Percentiles rank a stretch among this genome's conserved stretches.
These are phyloP conservation scores for Pipa parva DNA, from an alignment of 2,113 vertebrate species.

Conservation along the genomic window DNA sequence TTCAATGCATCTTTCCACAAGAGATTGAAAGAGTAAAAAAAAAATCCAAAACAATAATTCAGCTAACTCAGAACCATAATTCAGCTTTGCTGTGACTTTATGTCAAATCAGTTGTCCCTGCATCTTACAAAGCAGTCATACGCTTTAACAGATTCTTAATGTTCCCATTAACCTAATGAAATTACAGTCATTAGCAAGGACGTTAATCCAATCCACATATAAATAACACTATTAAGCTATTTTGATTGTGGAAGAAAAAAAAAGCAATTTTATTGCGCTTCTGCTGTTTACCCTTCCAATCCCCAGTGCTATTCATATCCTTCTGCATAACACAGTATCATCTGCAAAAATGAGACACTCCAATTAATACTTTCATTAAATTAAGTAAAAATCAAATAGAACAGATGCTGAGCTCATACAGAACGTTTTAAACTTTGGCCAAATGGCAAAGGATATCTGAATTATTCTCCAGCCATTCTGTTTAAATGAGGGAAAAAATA, in stretches of 20 bases:
- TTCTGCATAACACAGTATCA: not conserved
- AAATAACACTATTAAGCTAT: not conserved
- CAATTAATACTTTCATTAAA: not conserved
- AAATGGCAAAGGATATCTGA: not conserved
- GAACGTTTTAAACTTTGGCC: too few relatives aligned
- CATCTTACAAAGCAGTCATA: not conserved
- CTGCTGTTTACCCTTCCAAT: not conserved
- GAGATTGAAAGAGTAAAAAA: too few relatives aligned
- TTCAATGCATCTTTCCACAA: too few relatives aligned
- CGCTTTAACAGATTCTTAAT: not conserved
- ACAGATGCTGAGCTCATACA: too few relatives aligned
- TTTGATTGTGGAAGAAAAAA: not conserved
- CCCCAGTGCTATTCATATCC: not conserved
- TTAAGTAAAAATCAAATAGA: too few relatives aligned
- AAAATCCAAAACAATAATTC: too few relatives aligned
- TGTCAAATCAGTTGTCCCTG: not conserved
- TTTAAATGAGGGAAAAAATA: too few relatives aligned
- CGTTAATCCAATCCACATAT: not conserved
- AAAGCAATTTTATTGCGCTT: not conserved
- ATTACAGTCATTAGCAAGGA: not conserved
- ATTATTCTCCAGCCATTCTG: too few relatives aligned
- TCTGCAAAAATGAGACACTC: not conserved
- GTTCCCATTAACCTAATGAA: slow-evolving; percentile 1
- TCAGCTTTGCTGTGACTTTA: not conserved
- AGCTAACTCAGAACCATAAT: too few relatives aligned